These are phyloP conservation scores for Boloria selene DNA, from an alignment of 2,888 invertebrate genomes.

Conservation along the genomic window DNA sequence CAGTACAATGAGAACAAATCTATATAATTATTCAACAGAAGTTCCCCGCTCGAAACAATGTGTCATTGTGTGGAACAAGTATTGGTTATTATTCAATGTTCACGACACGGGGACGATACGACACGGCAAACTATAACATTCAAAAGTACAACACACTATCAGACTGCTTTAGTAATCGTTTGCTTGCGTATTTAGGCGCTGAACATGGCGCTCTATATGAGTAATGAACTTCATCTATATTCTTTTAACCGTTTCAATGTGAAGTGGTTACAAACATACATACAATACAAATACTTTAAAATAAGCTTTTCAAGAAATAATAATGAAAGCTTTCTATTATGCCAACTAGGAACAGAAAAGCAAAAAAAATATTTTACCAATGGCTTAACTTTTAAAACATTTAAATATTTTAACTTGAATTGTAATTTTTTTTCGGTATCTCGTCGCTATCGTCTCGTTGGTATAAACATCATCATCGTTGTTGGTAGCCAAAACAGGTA, in stretches of 20 bases:
- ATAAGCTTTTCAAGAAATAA: too few species aligned
- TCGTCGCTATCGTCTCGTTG: slow-evolving; percentile 33
- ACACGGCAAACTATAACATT: background rate
- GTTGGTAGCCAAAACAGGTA: slow-evolving; percentile 56
- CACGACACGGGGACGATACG: slow-evolving; percentile 38
- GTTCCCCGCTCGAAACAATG: slow-evolving; percentile 67
- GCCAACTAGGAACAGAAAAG: too few species aligned
- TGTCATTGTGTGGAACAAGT: slow-evolving; percentile 65
- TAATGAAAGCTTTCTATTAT: too few species aligned
- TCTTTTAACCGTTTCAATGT: too few species aligned
- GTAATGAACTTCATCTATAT: too few species aligned
- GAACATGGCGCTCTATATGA: too few species aligned
- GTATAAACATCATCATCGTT: slow-evolving; percentile 26
- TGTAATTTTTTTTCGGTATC: background rate
- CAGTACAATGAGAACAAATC: slow-evolving; percentile 47
- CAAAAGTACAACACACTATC: too few species aligned
- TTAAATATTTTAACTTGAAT: background rate
- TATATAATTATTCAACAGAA: slow-evolving; percentile 61
- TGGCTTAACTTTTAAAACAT: background rate
- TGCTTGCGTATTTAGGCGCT: too few species aligned
- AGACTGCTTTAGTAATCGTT: too few species aligned
- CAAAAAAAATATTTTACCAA: too few species aligned
- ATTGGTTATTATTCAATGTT: slow-evolving; percentile 42
- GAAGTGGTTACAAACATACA: too few species aligned
- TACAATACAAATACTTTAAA: background rate